Evolutionary conservation across 2,113 vertebrate genomes (phyloP), one percentile per base, ranked within the genome.

Genomic region (Phyllopteryx taeniolatus): DNA sequence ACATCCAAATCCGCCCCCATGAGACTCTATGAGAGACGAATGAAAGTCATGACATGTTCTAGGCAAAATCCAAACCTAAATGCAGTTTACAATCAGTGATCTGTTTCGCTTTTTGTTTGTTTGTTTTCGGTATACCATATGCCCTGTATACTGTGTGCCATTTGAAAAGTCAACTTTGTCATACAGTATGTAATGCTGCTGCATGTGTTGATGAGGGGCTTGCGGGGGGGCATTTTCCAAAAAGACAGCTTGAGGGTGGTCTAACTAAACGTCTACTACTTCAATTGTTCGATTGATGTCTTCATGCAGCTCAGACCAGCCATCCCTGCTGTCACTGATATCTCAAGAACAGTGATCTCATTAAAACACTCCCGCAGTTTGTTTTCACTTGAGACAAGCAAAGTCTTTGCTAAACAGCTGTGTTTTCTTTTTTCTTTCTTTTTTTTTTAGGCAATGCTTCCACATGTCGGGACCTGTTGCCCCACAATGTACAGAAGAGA

Each of bases 321-420:
- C 78, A 43, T 67, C 76, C 74, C 59, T 31, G 79, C 85, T 88
- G 86, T 91, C 89, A 89, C 84, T 56, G 83, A 89, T 85, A 75
- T 86, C 86, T 86, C 85, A 83, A 80, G 80, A 88, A 85, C 85
- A 85, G 86, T 82, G 85, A 88, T 87, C 83, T 92, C 89, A 91
- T 90, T 91, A 91, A 90, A 89, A 89, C 86, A 81, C 84, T 79
- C 81, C 77, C 44, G 69, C 60, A 71, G 83, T 89, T 87, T 88
- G 87, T 91, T 91, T 89, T 81, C 75, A 79, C 86, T 87, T 82
- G 74, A 77, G 77, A 83, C 77, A 87, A 87, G 89, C 84, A 79
- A 87, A 81, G 86, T 77, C 73, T 76, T 72, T 73, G 44, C 80
- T 65, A 77, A 85, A 85, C 79, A 80, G 79, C 82, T 85, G 71